phyloP scores from a whole-genome alignment of 1,140 invertebrate species.

The Tetragonula clypearis region DNA sequence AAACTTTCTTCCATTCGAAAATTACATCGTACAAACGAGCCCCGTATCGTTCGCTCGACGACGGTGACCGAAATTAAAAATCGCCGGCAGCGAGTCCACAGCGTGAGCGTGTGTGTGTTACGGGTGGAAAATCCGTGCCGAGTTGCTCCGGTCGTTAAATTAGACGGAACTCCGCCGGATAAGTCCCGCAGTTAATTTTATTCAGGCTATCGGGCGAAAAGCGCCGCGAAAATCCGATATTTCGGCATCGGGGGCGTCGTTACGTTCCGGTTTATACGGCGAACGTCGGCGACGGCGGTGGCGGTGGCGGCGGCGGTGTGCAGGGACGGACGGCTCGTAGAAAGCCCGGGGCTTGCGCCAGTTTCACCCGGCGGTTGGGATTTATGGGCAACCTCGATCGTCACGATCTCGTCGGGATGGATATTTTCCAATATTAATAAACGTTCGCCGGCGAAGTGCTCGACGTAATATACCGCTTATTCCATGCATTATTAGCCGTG shows the following conservation, averaged over 20 bases:
- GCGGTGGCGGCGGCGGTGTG: neutral
- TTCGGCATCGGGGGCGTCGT: conserved; percentile 40
- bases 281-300: neutral
- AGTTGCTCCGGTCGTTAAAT: conserved; percentile 8
- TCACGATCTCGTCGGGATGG: conserved; percentile 49
- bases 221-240: conserved; percentile 55
- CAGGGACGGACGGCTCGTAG: conserved; percentile 11
- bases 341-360: conserved; percentile 43
- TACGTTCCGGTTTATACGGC: conserved; percentile 29
- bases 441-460: conserved; percentile 49
- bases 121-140: neutral
- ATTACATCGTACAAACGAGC: neutral
- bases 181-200: conserved; percentile 48
- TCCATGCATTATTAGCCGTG: conserved; percentile 61
- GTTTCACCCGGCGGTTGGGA: conserved; percentile 41
- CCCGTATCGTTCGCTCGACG: neutral
- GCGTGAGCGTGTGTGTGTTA: neutral
- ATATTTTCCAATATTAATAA: conserved; percentile 70
- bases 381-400: conserved; percentile 53
- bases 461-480: conserved; percentile 60
- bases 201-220: conserved; percentile 43
- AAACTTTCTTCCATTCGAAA: neutral
- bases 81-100: neutral
- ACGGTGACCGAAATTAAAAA: conserved; percentile 5
- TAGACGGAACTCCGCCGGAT: conserved; percentile 1